Evolutionary conservation across 2,113 vertebrate species (phyloP).

Genomic region (Podarcis raffonei): DNA sequence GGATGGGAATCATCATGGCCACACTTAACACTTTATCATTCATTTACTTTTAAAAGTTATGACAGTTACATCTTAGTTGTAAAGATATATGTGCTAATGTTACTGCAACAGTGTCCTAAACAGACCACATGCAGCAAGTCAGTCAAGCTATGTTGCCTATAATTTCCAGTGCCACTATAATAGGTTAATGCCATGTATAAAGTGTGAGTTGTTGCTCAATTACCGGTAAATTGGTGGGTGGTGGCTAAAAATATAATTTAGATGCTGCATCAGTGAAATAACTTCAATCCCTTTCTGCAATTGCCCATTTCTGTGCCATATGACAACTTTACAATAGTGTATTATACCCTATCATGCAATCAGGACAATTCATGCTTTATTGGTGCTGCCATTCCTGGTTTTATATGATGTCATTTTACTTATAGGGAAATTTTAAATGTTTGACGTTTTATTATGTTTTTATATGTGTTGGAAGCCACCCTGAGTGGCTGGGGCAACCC

Average conservation of each 20-base stretch:
- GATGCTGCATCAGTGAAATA: no score
- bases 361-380: background rate
- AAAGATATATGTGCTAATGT: background rate
- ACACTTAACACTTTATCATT: fast-evolving
- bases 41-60: background rate
- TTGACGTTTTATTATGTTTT: no score
- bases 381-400: background rate
- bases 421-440: no score
- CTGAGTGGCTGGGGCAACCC: no score
- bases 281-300: background rate
- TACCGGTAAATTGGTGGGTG: no score
- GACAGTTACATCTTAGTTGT: background rate
- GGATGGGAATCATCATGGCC: background rate
- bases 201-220: background rate
- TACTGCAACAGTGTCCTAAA: background rate
- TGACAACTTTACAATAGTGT: background rate
- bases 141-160: background rate
- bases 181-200: background rate
- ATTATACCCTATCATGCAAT: background rate
- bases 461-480: no score
- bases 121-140: background rate
- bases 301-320: background rate
- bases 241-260: background rate
- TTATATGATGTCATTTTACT: background rate
- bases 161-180: background rate